These are phyloP conservation scores for Tetragnatha versicolor DNA, from an alignment of 1,140 invertebrate genomes.

Conservation along the genomic window DNA sequence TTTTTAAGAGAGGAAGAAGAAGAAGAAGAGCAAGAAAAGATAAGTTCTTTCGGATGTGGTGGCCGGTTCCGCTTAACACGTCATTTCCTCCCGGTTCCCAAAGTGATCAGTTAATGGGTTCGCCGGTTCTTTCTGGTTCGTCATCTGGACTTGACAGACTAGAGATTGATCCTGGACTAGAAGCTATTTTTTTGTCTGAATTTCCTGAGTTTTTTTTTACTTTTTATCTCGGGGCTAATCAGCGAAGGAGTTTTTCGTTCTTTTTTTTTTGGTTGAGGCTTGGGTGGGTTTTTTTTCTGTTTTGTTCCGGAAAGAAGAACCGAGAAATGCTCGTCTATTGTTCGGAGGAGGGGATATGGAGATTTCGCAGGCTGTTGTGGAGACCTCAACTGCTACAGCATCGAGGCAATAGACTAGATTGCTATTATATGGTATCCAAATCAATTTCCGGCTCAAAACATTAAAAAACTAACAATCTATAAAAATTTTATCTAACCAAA, in stretches of 20 bases:
- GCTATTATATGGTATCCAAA: too few species aligned
- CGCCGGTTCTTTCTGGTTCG: constrained; percentile 49
- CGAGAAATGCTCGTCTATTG: too few species aligned
- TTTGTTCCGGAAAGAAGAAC: not conserved
- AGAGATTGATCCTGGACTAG: constrained; percentile 49
- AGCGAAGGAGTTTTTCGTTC: constrained; percentile 4
- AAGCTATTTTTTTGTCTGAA: constrained; percentile 6
- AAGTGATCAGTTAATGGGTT: constrained; percentile 56
- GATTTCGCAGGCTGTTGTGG: too few species aligned
- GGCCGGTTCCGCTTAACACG: constrained; percentile 55
- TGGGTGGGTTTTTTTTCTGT: not conserved
- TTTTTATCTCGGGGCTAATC: constrained; percentile 34
- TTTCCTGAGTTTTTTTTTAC: not conserved
- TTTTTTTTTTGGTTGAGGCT: not conserved
- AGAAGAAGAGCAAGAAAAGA: constrained; percentile 39
- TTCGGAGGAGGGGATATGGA: too few species aligned
- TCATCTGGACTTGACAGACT: constrained; percentile 54
- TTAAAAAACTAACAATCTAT: too few species aligned
- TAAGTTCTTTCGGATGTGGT: constrained; percentile 48
- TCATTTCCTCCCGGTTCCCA: constrained; percentile 55
- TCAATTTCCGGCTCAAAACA: too few species aligned
- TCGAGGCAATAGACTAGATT: too few species aligned
- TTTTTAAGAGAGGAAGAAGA: constrained; percentile 33
- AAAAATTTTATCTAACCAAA: too few species aligned
- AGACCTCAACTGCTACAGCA: too few species aligned